Percentiles rank a stretch among this genome's conserved stretches.
Conservation (phyloP, 2,888 invertebrate genomes). For the Trichacis sp. region DNA sequence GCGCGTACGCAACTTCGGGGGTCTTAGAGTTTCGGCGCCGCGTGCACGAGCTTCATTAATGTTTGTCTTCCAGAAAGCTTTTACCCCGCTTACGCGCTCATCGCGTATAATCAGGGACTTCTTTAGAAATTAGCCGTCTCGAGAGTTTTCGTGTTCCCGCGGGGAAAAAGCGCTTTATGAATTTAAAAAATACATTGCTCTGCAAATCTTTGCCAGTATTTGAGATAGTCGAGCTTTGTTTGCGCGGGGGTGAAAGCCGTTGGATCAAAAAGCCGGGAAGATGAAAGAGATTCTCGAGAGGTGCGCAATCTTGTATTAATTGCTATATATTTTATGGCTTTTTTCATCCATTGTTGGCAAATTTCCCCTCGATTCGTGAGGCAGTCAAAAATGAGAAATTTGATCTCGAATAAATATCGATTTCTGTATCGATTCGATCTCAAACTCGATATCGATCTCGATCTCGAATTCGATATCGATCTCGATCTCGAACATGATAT, state of each 20-base stretch:
- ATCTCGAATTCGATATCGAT: too few relatives aligned
- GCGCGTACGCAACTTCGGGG: slow-evolving; percentile 9
- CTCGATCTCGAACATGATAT: too few relatives aligned
- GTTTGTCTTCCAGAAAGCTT: slow-evolving; percentile 16
- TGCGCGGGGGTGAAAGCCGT: slow-evolving; percentile 6
- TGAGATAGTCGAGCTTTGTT: background rate
- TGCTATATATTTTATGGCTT: slow-evolving; percentile 52
- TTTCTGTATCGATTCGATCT: too few relatives aligned
- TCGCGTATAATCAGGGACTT: slow-evolving; percentile 6
- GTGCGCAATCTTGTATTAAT: slow-evolving; percentile 18
- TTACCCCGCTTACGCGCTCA: slow-evolving; percentile 9
- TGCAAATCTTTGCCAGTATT: background rate
- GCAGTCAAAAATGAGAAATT: slow-evolving; percentile 52
- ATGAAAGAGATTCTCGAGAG: slow-evolving; percentile 32
- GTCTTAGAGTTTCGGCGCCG: slow-evolving; percentile 9
- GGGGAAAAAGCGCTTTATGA: background rate
- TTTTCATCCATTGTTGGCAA: slow-evolving; percentile 32
- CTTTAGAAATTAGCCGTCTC: background rate
- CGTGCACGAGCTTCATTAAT: slow-evolving; percentile 9
- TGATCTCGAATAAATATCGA: slow-evolving; percentile 25
- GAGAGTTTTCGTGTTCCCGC: background rate
- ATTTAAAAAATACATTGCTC: background rate
- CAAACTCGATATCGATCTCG: too few relatives aligned
- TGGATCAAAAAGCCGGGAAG: slow-evolving; percentile 13
- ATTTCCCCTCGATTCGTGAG: too few relatives aligned